phyloP scores from a whole-genome alignment of 1,140 invertebrate genomes.

The Neuroterus valhalla region DNA sequence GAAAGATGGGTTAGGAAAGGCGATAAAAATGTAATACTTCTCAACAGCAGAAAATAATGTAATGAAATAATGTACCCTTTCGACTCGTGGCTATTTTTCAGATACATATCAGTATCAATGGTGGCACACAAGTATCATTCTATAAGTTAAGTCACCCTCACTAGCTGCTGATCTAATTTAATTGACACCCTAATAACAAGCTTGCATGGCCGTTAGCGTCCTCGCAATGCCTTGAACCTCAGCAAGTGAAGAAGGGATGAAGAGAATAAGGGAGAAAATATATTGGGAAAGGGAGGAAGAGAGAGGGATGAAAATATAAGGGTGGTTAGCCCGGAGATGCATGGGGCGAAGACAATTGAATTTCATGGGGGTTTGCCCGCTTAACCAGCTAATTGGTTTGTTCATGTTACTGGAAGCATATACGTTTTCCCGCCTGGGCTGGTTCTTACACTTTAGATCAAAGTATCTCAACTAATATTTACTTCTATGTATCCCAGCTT shows the following conservation, averaged over 20 bases:
- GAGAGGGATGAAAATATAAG: slow-evolving; percentile 70
- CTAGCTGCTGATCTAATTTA: slow-evolving; percentile 64
- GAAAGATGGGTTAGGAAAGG: too few species aligned
- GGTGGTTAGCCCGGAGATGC: slow-evolving; percentile 66
- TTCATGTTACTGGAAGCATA: slow-evolving; percentile 62
- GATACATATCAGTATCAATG: too few species aligned
- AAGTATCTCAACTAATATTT: too few species aligned
- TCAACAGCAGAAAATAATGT: too few species aligned
- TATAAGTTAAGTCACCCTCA: slow-evolving; percentile 38
- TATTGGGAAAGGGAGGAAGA: slow-evolving; percentile 42
- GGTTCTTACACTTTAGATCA: too few species aligned
- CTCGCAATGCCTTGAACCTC: slow-evolving; percentile 26
- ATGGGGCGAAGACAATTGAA: slow-evolving; percentile 74
- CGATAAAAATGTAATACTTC: too few species aligned
- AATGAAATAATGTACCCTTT: slow-evolving; percentile 19
- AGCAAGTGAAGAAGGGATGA: slow-evolving; percentile 40
- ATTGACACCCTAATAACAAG: slow-evolving; percentile 71
- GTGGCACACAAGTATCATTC: slow-evolving; percentile 28
- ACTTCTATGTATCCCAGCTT: too few species aligned
- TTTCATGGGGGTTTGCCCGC: slow-evolving; percentile 72
- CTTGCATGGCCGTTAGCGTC: slow-evolving; percentile 60
- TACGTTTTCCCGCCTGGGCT: slow-evolving; percentile 52
- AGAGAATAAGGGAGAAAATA: slow-evolving; percentile 42
- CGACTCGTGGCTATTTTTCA: too few species aligned
- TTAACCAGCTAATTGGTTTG: slow-evolving; percentile 74